Evolutionary conservation across 2,888 invertebrate genomes (phyloP).

Genomic region (Camponotus fellah): DNA sequence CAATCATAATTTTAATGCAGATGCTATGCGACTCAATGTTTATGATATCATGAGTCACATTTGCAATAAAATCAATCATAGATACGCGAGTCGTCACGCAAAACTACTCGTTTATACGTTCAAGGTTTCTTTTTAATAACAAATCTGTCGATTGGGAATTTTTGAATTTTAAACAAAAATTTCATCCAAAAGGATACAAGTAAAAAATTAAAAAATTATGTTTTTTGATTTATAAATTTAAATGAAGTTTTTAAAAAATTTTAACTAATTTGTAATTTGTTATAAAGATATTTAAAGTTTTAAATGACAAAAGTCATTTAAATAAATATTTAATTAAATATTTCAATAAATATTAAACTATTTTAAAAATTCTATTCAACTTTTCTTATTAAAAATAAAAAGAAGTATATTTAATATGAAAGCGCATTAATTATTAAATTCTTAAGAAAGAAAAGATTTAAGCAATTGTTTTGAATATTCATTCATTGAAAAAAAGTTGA

Average conservation of each 20-base stretch:
- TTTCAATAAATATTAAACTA: background rate
- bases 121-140: constrained; percentile 19
- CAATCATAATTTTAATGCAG: constrained; percentile 10
- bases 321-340: too few relatives aligned
- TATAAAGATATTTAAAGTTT: background rate
- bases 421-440: background rate
- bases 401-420: background rate
- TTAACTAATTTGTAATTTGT: background rate
- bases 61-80: constrained; percentile 58
- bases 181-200: background rate
- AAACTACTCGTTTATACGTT: constrained; percentile 46
- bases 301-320: background rate
- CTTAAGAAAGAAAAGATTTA: background rate
- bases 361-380: background rate
- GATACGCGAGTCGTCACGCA: constrained; percentile 50
- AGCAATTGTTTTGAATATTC: background rate
- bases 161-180: constrained; percentile 12
- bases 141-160: background rate
- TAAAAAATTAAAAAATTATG: background rate
- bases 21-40: constrained; percentile 40
- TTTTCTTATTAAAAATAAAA: background rate
- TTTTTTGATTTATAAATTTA: background rate
- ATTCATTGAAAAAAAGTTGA: background rate
- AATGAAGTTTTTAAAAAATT: background rate
- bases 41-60: constrained; percentile 53